Evolutionary conservation across 2,888 invertebrate species (phyloP).

Genomic region (Scaptomyza cyrtandrae): DNA sequence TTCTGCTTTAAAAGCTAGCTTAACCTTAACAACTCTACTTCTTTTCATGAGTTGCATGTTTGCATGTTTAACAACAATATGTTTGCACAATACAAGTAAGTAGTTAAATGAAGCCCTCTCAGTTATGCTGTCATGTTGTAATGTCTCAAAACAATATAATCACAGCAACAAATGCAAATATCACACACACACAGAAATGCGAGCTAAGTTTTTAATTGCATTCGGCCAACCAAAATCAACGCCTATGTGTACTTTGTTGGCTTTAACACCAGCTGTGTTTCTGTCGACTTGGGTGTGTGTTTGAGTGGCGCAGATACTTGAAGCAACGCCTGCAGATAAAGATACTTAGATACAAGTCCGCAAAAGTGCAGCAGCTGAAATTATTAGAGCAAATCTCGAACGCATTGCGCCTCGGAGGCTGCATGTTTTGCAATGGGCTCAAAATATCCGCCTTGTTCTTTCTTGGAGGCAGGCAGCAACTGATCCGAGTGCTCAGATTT

Average conservation of each 20-base stretch:
- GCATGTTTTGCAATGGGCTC: conserved; percentile 46
- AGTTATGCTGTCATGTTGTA: conserved; percentile 39
- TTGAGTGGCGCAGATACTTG: conserved; percentile 21
- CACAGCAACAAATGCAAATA: conserved; percentile 12
- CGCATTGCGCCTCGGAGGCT: conserved; percentile 48
- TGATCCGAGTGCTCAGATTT: conserved; percentile 30
- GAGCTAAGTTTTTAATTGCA: conserved; percentile 59
- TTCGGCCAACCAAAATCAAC: conserved; percentile 65
- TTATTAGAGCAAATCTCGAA: conserved; percentile 54
- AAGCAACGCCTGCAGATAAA: conserved; percentile 46
- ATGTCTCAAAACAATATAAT: conserved; percentile 35
- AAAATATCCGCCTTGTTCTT: conserved; percentile 21
- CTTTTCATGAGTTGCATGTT: conserved; percentile 17
- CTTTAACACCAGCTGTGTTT: conserved; percentile 32
- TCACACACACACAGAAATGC: conserved; percentile 5
- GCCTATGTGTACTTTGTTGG: conserved; percentile 63
- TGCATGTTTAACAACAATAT: conserved; percentile 4
- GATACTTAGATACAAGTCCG: conserved; percentile 35
- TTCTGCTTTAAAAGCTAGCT: not conserved
- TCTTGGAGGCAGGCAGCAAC: conserved; percentile 3
- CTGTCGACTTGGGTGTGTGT: conserved; percentile 38
- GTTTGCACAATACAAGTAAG: conserved; percentile 31
- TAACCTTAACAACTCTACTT: not conserved
- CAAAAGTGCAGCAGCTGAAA: conserved; percentile 43
- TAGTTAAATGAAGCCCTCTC: conserved; percentile 33